phyloP scores from a whole-genome alignment of 1,140 invertebrate genomes.

The Rhynchophorus ferrugineus region DNA sequence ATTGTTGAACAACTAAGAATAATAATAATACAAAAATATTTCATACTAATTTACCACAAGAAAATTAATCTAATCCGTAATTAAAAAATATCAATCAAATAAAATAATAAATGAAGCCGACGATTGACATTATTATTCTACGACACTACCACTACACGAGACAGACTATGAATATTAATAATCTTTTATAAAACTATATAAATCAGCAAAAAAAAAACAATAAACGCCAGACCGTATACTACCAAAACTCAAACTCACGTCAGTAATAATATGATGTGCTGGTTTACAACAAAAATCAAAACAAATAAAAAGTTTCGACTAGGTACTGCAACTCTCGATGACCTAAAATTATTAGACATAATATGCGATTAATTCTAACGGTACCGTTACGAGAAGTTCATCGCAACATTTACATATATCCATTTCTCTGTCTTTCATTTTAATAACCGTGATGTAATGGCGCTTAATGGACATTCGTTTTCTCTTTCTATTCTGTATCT shows the following conservation, averaged over 20 bases:
- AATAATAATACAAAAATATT: too few relatives aligned
- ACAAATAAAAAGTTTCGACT: neutral
- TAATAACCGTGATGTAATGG: neutral
- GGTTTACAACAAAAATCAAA: neutral
- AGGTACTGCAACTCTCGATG: neutral
- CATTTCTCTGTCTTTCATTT: neutral
- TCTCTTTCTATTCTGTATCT: neutral
- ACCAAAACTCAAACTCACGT: neutral
- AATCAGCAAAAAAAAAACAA: neutral
- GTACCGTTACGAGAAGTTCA: neutral
- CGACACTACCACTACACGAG: too few relatives aligned
- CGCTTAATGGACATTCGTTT: too few relatives aligned
- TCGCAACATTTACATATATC: neutral
- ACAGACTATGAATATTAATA: too few relatives aligned
- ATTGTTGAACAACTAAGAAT: too few relatives aligned
- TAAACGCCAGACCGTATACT: too few relatives aligned
- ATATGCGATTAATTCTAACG: neutral
- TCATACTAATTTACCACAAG: too few relatives aligned
- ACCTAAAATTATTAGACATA: neutral
- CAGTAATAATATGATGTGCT: neutral
- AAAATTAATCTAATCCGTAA: too few relatives aligned
- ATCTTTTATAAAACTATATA: too few relatives aligned
- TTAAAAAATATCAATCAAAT: too few relatives aligned
- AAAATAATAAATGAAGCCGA: too few relatives aligned
- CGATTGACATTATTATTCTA: too few relatives aligned